These are phyloP conservation scores for Cremastinae sp. DNA, from an alignment of 2,888 invertebrate genomes.

Conservation along the genomic window DNA sequence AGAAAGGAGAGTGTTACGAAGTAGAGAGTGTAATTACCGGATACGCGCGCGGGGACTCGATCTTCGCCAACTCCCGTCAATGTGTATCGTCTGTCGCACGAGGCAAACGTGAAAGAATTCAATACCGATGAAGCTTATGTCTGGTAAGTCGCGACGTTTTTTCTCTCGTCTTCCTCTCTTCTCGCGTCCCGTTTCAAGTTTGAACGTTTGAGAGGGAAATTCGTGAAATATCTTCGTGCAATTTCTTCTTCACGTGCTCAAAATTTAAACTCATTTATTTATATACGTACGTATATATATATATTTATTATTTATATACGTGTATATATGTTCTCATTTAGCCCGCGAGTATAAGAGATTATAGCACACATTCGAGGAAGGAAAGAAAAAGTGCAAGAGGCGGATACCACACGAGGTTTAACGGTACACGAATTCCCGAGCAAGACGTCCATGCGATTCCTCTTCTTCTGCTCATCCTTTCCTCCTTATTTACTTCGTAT, in stretches of 20 bases:
- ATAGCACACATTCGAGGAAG: constrained; percentile 9
- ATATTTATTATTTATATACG: neutral
- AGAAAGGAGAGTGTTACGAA: constrained; percentile 26
- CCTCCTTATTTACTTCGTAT: constrained; percentile 11
- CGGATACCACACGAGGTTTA: constrained; percentile 59
- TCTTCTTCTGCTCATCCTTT: constrained; percentile 31
- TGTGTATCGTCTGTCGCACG: neutral
- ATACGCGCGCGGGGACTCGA: constrained; percentile 10
- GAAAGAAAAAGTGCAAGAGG: constrained; percentile 40
- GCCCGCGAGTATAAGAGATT: neutral
- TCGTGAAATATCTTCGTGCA: constrained; percentile 32
- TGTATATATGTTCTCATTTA: too few relatives aligned
- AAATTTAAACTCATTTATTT: neutral
- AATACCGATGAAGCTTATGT: constrained; percentile 20
- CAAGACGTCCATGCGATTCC: constrained; percentile 61
- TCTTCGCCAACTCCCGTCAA: neutral
- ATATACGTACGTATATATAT: neutral
- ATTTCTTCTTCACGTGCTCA: constrained; percentile 3
- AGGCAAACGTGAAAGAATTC: constrained; percentile 28
- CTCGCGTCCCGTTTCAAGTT: neutral
- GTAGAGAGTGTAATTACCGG: constrained; percentile 33
- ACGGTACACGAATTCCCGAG: constrained; percentile 66
- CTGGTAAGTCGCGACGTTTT: constrained; percentile 17
- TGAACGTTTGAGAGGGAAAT: constrained; percentile 30
- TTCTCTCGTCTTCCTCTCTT: constrained; percentile 13